Evolutionary conservation across 2,888 invertebrate species (phyloP).

Genomic region (Eupithecia vulgata): DNA sequence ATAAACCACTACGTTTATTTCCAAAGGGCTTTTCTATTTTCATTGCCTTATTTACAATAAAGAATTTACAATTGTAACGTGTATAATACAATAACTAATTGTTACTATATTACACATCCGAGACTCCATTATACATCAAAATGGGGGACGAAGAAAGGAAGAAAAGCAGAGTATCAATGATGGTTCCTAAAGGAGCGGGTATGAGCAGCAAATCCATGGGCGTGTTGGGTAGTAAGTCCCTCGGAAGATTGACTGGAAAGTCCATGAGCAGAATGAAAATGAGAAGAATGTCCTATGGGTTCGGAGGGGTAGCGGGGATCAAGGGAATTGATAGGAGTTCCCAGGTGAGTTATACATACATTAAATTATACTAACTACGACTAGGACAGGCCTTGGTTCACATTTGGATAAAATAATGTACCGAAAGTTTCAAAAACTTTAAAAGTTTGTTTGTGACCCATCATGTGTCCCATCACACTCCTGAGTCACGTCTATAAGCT

Average conservation of each 20-base stretch:
- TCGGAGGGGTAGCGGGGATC: conserved; percentile 62
- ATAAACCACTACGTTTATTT: too few relatives aligned
- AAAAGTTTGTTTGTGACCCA: too few relatives aligned
- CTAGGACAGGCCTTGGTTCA: too few relatives aligned
- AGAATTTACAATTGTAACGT: neutral
- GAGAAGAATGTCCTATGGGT: conserved; percentile 66
- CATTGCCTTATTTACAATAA: neutral
- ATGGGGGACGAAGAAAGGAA: conserved; percentile 42
- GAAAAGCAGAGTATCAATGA: conserved; percentile 57
- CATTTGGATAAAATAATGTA: too few relatives aligned
- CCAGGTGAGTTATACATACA: conserved; percentile 50
- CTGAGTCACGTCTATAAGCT: too few relatives aligned
- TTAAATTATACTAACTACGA: neutral
- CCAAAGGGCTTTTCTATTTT: neutral
- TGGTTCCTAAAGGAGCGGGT: conserved; percentile 41
- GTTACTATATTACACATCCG: neutral
- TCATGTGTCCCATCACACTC: too few relatives aligned
- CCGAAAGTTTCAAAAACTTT: too few relatives aligned
- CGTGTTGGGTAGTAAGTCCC: neutral
- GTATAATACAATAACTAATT: neutral
- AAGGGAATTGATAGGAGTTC: conserved; percentile 62
- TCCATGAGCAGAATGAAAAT: conserved; percentile 64
- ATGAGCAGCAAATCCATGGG: neutral
- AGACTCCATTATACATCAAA: neutral
- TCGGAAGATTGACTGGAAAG: conserved; percentile 26